These are phyloP conservation scores for Myodes glareolus DNA, from an alignment of 2,113 vertebrate genomes.

Conservation along the genomic window DNA sequence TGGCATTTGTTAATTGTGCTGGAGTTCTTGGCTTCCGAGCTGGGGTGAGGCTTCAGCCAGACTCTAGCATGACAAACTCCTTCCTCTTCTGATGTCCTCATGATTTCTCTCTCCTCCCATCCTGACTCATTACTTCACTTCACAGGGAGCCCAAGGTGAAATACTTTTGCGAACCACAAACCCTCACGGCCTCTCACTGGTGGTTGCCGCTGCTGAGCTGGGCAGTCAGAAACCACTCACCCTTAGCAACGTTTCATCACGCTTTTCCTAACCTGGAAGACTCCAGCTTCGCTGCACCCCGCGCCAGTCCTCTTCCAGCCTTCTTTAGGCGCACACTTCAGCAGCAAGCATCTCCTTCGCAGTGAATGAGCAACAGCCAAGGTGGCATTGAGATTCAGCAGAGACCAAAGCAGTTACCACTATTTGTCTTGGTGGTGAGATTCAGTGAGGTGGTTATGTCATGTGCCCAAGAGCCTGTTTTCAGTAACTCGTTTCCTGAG, in stretches of 20 bases:
- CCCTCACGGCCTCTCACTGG: not conserved
- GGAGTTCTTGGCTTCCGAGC: not conserved
- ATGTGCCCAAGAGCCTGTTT: not conserved
- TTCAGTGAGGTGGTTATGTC: conserved; percentile 2
- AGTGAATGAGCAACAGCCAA: not conserved
- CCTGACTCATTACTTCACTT: not conserved
- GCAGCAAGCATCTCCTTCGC: not conserved
- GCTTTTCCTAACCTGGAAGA: not conserved
- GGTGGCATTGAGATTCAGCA: not conserved
- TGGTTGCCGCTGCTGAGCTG: not conserved
- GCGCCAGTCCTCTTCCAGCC: not conserved
- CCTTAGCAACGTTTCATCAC: not conserved
- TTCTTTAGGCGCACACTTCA: not conserved
- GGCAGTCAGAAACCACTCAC: not conserved
- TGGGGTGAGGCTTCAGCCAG: not conserved
- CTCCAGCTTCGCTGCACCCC: not conserved
- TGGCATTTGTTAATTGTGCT: not conserved
- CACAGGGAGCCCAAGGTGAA: not conserved
- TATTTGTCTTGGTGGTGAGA: conserved; percentile 36
- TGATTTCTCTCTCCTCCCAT: too few species aligned
- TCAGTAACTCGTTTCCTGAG: conserved; percentile 32
- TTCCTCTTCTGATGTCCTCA: not conserved
- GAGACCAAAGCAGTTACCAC: not conserved
- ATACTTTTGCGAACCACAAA: not conserved
- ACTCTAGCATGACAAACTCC: not conserved